Conservation (phyloP, 1,140 invertebrate genomes). For the Drosophila funebris region DNA sequence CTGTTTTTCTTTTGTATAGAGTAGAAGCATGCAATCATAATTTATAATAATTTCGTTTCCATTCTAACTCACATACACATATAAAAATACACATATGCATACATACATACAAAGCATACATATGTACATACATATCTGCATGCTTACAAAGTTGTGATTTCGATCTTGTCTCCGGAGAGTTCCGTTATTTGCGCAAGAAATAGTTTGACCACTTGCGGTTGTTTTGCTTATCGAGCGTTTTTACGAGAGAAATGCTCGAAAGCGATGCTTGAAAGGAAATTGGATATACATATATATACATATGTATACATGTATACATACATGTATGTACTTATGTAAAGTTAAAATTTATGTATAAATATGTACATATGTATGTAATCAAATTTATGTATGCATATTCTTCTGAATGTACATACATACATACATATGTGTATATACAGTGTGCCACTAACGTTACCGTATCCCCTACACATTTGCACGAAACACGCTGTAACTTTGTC, state of each 20-base stretch:
- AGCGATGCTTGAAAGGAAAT: not conserved
- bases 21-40: too few species aligned
- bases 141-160: not conserved
- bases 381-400: not conserved
- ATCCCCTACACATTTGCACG: too few species aligned
- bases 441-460: too few species aligned
- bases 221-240: not conserved
- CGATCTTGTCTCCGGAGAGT: not conserved
- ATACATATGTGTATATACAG: not conserved
- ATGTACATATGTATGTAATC: not conserved
- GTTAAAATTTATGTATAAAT: not conserved
- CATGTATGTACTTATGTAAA: slow-evolving; percentile 1
- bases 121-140: not conserved
- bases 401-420: not conserved
- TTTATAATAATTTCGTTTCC: too few species aligned
- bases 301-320: not conserved
- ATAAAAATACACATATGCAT: not conserved
- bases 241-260: not conserved
- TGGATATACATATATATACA: not conserved
- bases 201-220: not conserved
- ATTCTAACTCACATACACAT: too few species aligned
- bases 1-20: too few species aligned
- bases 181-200: not conserved
- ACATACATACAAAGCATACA: not conserved
- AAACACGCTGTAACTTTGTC: too few species aligned